Conservation (phyloP, 2,888 invertebrate species). For the Agelastica alni region DNA sequence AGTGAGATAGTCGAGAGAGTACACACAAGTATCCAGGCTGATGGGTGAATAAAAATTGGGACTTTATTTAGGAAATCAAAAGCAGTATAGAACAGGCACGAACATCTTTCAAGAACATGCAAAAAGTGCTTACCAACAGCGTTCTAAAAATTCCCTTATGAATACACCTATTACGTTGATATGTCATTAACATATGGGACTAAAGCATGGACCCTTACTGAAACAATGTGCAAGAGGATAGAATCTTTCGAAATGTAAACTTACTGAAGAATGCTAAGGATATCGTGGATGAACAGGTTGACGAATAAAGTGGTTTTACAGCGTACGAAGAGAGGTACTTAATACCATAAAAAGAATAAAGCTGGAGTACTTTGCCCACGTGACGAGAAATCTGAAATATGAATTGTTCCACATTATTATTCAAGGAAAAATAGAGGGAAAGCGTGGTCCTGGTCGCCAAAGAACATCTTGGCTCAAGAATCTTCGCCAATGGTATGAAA, state of each 20-base stretch:
- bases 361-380: too few species aligned
- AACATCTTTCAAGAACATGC: background rate
- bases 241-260: background rate
- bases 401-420: too few species aligned
- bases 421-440: background rate
- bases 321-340: background rate
- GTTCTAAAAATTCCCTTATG: background rate
- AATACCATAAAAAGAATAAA: too few species aligned
- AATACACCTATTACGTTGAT: background rate
- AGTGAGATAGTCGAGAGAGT: background rate
- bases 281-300: background rate
- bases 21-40: background rate
- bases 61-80: background rate
- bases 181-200: background rate
- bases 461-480: background rate
- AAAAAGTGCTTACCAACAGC: too few species aligned
- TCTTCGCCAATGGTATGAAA: too few species aligned
- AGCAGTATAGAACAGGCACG: background rate
- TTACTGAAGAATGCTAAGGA: background rate
- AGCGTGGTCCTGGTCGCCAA: background rate
- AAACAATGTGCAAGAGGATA: background rate
- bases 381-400: too few species aligned
- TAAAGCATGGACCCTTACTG: background rate
- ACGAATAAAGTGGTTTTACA: background rate
- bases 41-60: background rate